These are phyloP conservation scores for Stomatorhinus walkeri DNA, from an alignment of 2,797 vertebrate species.

Conservation along the genomic window DNA sequence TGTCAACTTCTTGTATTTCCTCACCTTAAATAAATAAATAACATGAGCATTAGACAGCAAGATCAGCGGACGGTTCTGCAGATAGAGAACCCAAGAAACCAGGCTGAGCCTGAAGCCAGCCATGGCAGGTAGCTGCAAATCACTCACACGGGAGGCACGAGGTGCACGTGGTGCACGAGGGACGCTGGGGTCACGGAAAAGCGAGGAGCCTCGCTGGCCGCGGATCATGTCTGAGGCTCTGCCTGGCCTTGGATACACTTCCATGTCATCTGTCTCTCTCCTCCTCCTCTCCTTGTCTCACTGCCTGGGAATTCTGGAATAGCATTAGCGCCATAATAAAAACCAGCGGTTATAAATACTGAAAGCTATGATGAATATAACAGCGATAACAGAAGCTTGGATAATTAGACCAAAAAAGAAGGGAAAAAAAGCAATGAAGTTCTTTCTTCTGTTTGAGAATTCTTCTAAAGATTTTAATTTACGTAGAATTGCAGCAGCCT, in stretches of 20 bases:
- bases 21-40: not conserved
- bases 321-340: slow-evolving; percentile 63
- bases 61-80: not conserved
- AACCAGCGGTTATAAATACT: slow-evolving; percentile 72
- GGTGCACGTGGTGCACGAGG: not conserved
- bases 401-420: slow-evolving; percentile 61
- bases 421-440: slow-evolving; percentile 53
- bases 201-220: slow-evolving; percentile 41
- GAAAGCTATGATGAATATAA: slow-evolving; percentile 73
- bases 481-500: slow-evolving; percentile 49
- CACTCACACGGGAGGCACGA: not conserved
- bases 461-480: slow-evolving; percentile 61
- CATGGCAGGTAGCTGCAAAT: not conserved
- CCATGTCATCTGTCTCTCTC: not conserved
- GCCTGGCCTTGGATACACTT: slow-evolving; percentile 29
- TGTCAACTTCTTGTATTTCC: not conserved
- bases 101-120: not conserved
- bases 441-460: slow-evolving; percentile 59
- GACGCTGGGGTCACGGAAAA: not conserved
- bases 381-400: slow-evolving; percentile 62
- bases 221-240: slow-evolving; percentile 66
- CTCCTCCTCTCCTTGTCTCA: slow-evolving; percentile 15
- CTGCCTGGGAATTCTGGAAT: slow-evolving; percentile 64
- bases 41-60: not conserved
- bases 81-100: not conserved